Evolutionary conservation across 2,113 vertebrate genomes (phyloP), one percentile per base, ranked within the genome.

Genomic region (Paratilapia polleni): DNA sequence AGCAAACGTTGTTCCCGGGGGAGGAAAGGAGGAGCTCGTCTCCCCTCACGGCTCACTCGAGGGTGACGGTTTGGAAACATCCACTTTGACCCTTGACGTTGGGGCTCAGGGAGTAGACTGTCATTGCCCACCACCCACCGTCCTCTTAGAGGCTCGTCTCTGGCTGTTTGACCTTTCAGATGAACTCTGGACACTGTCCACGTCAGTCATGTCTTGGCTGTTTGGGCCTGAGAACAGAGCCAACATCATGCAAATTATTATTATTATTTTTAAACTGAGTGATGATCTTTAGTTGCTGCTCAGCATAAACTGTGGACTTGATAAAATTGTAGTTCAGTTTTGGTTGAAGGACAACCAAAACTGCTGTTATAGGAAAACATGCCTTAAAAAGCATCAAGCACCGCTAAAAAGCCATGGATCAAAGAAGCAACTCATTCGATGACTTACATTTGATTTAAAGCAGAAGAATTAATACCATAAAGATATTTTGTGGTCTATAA

Each of bases 61-160:
- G 88, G 82, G 82, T 83, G 90, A 90, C 83, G 77, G 90, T 92
- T 92, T 93, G 87, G 87, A 92, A 93, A 83, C 43, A 85, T 88
- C 83, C 86, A 84, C 81, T 92, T 84, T 93, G 90, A 94, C 92
- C 91, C 75, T 77, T 91, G 85, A 88, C 22, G 49, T 79, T 28
- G 31, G 59, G 26, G 59, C 60, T 85, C 36, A 62, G 78, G 83
- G 80, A 89, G 52, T 47, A 81, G 80, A 86, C 77, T 54, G 80
- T 64, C 82, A 4, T 5, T 15, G 28, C 41, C 49, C 77, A 3
- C n/a, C 47, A 20, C 56, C 73, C 34, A 22, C 56, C 4, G 31
- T 83, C 74, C 66, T 82, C 73, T 81, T 74, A 34, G 83, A 86
- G 75, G 52, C 56, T 66, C 15, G 78, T 84, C 76, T 86, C 87